phyloP scores from a whole-genome alignment of 2,797 vertebrate genomes.

The Pterois miles region DNA sequence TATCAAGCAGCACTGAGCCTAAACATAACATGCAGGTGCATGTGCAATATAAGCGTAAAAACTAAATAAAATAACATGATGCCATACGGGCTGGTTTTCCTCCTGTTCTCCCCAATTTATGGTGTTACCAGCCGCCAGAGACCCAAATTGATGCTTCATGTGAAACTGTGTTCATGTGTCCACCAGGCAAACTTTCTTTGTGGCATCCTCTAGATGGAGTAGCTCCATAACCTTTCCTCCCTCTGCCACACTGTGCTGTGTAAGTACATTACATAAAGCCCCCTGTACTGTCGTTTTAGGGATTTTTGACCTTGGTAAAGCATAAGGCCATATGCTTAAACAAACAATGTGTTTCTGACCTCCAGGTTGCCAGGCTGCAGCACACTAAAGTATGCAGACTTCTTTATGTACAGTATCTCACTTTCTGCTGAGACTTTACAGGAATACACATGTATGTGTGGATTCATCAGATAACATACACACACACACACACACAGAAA shows the following conservation, averaged over 20 bases:
- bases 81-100: no score
- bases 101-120: no score
- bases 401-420: neutral
- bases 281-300: constrained; percentile 3
- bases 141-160: constrained; percentile 14
- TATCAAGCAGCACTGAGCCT: no score
- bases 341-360: constrained; percentile 38
- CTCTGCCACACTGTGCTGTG: constrained; percentile 26
- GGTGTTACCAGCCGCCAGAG: no score
- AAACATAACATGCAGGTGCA: no score
- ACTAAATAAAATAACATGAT: no score
- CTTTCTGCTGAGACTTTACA: constrained; percentile 17
- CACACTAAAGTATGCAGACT: constrained; percentile 16
- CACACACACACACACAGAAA: neutral
- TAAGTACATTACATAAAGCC: constrained; percentile 27
- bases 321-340: constrained; percentile 27
- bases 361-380: constrained; percentile 57
- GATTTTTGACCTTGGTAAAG: constrained; percentile 13
- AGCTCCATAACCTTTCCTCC: constrained; percentile 47
- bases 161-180: constrained; percentile 38
- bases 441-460: neutral
- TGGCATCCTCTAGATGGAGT: constrained; percentile 47
- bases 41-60: no score
- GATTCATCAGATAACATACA: neutral
- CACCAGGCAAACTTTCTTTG: constrained; percentile 43